Evolutionary conservation across 35 echinoderm and acorn worm species (phyloP), one percentile per base, ranked within the genome.

Genomic region (Anneissia japonica): DNA sequence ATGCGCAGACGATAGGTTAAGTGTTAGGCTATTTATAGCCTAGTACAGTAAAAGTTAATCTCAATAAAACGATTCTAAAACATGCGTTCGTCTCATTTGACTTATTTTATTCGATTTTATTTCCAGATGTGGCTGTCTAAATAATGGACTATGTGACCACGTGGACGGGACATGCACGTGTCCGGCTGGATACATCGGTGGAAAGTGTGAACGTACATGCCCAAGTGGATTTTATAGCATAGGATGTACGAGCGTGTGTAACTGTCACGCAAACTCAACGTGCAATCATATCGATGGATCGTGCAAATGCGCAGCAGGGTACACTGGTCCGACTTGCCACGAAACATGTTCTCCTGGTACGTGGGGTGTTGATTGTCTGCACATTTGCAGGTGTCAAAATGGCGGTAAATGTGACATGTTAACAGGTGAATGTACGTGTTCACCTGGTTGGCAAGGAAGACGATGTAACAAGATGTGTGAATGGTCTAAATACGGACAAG

Each of bases 151-250:
- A 23, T 64, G 51, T 26, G 56, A 97, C 80, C 74, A 77, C 45
- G 80, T 90, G 0, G 85, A 89, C 75, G 94, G 94, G 26, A 77
- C 73, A n/a, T 97, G 94, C 31, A 78, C 17, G 19, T 97, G 94
- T 83, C 45, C 37, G 33, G 38, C 84, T 34, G 94, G 94, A 0
- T 92, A 36, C n/a, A 72, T 26, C 46, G 94, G 94, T 32, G 39
- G 5, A 36, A 72, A 74, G 1, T 94, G 92, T 41, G 77, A 87
- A 23, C 32, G 73, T 5, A 75, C 19, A 0, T 93, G 92, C 35
- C 29, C 13, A 30, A 35, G 9, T 39, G 75, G 84, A 31, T 55
- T 40, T 41, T 93, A 46, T 46, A 72, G 79, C 36, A 37, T 7
- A 1, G 38, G 36, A 81, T 81, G 79, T 39, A 30, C 7, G 31